These are phyloP conservation scores for Muscicapa striata DNA, from an alignment of 2,797 vertebrate species.

Conservation along the genomic window DNA sequence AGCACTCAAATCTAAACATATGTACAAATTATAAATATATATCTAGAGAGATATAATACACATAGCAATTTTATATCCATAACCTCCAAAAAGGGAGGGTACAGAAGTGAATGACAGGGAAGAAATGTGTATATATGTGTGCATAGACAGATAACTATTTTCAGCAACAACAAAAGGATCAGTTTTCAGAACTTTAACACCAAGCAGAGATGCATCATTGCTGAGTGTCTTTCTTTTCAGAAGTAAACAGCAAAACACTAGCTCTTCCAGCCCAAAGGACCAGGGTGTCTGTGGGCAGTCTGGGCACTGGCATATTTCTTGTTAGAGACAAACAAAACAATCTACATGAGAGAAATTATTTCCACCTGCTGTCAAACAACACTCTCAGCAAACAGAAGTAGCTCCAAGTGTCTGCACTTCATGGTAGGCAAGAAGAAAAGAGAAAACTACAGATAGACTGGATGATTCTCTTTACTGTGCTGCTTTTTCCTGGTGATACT, in stretches of 20 bases:
- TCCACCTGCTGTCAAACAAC: background rate
- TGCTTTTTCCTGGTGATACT: background rate
- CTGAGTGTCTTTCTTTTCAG: background rate
- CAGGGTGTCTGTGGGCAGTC: background rate
- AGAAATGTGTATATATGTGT: background rate
- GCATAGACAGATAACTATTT: background rate
- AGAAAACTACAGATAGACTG: background rate
- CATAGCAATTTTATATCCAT: background rate
- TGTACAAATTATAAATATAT: background rate
- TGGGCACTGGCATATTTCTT: background rate
- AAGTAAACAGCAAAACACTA: background rate
- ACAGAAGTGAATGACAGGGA: background rate
- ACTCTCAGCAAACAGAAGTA: background rate
- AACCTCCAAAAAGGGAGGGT: background rate
- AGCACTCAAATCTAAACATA: background rate
- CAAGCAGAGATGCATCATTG: background rate
- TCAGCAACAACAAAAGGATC: background rate
- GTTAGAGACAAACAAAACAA: background rate
- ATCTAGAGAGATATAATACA: background rate
- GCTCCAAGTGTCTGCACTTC: background rate
- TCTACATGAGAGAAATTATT: background rate
- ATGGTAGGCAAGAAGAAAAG: background rate
- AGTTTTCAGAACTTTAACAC: background rate
- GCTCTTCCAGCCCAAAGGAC: background rate
- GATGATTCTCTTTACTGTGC: background rate